phyloP scores from a whole-genome alignment of 2,888 invertebrate species.

The Erebia epiphron region DNA sequence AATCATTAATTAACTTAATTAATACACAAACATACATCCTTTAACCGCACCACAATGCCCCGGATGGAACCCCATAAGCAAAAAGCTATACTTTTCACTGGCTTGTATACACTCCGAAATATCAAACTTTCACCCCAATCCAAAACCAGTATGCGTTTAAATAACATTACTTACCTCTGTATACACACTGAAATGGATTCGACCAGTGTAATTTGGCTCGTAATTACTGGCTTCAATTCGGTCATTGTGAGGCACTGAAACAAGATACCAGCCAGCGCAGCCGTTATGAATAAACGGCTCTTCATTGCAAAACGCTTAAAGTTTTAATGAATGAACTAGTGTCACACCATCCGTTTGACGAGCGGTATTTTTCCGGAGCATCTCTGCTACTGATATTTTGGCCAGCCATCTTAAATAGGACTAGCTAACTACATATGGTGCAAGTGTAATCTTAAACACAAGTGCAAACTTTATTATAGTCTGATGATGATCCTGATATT shows the following conservation, averaged over 20 bases:
- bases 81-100: no score
- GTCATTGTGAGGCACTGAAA: conserved; percentile 9
- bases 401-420: no score
- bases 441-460: no score
- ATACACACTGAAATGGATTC: conserved; percentile 41
- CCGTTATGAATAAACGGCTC: neutral
- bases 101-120: neutral
- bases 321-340: conserved; percentile 10
- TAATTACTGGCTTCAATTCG: conserved; percentile 49
- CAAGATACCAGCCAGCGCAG: neutral
- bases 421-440: no score
- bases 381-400: no score
- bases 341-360: neutral
- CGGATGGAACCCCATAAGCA: no score
- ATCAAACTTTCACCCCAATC: neutral
- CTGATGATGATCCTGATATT: no score
- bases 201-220: conserved; percentile 38
- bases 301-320: conserved; percentile 11
- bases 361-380: no score
- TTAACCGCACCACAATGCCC: no score
- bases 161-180: conserved; percentile 8
- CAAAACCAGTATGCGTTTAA: neutral
- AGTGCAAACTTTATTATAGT: no score
- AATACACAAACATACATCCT: no score
- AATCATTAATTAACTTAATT: no score